Evolutionary conservation across 2,113 vertebrate genomes (phyloP).

Genomic region (Ascaphus truei): DNA sequence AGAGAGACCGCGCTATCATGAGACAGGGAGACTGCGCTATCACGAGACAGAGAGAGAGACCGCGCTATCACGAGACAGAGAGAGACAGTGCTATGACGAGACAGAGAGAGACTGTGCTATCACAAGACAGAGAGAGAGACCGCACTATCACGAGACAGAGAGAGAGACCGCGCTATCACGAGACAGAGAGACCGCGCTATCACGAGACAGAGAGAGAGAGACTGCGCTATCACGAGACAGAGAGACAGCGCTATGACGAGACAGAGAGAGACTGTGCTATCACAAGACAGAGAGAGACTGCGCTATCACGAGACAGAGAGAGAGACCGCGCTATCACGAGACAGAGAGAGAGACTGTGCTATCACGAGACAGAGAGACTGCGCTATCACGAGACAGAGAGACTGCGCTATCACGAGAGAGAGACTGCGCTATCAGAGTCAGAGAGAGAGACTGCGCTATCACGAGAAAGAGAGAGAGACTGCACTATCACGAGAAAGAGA

Average conservation of each 20-base stretch:
- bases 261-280: not conserved
- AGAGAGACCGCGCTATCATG: not conserved
- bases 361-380: not conserved
- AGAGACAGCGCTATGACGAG: not conserved
- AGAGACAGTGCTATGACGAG: not conserved
- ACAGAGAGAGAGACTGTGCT: not conserved
- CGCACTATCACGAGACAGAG: not conserved
- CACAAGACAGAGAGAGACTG: not conserved
- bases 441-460: too few relatives aligned
- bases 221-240: not conserved
- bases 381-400: not conserved
- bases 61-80: not conserved
- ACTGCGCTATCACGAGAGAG: not conserved
- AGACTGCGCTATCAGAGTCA: too few relatives aligned
- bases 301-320: not conserved
- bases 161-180: not conserved
- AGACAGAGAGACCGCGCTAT: not conserved
- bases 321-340: not conserved
- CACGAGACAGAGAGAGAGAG: conserved; percentile 8
- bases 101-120: not conserved
- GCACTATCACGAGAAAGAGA: too few relatives aligned
- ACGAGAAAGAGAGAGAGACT: too few relatives aligned
- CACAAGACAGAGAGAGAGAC: not conserved
- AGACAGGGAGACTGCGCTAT: not conserved
- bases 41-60: conserved; percentile 21